A percentile compares a stretch with the other conserved stretches of the same genome.
These are phyloP conservation scores for Nannospalax galili DNA, from an alignment of 2,113 vertebrate species.

Conservation along the genomic window DNA sequence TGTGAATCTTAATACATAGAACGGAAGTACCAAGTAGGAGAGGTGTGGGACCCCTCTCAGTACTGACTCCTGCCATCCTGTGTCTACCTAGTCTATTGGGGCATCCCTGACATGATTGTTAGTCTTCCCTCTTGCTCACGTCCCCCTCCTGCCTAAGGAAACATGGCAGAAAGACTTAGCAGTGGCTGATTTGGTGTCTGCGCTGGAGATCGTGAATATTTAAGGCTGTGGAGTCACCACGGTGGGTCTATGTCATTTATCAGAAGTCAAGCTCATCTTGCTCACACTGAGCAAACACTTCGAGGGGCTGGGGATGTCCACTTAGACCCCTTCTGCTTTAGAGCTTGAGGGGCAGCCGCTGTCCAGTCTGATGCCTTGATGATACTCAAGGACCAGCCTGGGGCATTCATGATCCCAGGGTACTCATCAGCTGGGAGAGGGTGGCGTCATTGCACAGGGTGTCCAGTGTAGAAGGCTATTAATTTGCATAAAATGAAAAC, in stretches of 20 bases:
- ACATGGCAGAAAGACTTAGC: neutral
- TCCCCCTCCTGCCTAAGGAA: neutral
- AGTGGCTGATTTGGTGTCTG: neutral
- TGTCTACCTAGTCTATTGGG: neutral
- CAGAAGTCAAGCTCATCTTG: neutral
- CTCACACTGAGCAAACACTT: neutral
- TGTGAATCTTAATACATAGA: neutral
- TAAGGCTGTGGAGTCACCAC: neutral
- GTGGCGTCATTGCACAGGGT: too few species aligned
- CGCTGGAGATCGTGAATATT: neutral
- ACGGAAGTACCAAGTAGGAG: neutral
- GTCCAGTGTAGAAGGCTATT: neutral
- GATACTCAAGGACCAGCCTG: neutral
- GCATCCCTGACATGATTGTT: neutral
- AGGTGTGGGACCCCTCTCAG: neutral
- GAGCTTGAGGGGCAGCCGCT: neutral
- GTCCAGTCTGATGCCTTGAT: neutral
- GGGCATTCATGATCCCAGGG: neutral
- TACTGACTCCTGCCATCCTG: neutral
- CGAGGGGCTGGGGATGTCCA: neutral
- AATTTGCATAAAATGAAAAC: neutral
- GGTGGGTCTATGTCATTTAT: neutral
- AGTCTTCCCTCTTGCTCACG: neutral
- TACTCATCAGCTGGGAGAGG: neutral
- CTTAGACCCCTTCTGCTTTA: neutral